phyloP scores from a whole-genome alignment of 2,797 vertebrate species.

The Gorsachius magnificus region DNA sequence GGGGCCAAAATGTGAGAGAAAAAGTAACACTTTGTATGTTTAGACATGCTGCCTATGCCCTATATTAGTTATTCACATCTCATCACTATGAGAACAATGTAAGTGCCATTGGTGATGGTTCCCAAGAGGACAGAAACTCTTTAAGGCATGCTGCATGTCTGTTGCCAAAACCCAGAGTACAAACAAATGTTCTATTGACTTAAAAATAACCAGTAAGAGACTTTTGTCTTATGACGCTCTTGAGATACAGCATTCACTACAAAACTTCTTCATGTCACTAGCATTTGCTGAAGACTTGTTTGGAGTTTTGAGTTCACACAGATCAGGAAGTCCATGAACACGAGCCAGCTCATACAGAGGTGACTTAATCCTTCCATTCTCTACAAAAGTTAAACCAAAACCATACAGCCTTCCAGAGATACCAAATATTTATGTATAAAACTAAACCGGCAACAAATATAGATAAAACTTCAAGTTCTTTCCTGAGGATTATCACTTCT shows the following conservation, averaged over 20 bases:
- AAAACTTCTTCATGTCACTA: not conserved
- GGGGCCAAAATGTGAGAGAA: not conserved
- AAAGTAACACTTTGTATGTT: not conserved
- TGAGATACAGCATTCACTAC: not conserved
- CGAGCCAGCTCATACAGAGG: fast-evolving
- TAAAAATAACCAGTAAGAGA: not conserved
- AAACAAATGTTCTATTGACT: not conserved
- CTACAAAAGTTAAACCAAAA: not conserved
- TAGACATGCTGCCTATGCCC: not conserved
- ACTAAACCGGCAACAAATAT: not conserved
- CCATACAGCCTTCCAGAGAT: not conserved
- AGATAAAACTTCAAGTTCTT: not conserved
- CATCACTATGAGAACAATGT: not conserved
- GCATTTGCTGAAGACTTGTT: not conserved
- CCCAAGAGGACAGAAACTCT: not conserved
- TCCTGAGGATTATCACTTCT: not conserved
- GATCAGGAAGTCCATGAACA: not conserved
- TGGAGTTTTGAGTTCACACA: not conserved
- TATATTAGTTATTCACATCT: not conserved
- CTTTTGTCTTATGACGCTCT: not conserved
- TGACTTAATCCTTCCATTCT: not conserved
- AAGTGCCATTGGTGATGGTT: not conserved
- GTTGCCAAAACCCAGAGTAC: not conserved
- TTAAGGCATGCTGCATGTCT: not conserved
- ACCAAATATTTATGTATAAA: not conserved